Evolutionary conservation across 2,113 vertebrate species (phyloP), one percentile per base, ranked within the genome.

Genomic region (Pelecanus crispus): DNA sequence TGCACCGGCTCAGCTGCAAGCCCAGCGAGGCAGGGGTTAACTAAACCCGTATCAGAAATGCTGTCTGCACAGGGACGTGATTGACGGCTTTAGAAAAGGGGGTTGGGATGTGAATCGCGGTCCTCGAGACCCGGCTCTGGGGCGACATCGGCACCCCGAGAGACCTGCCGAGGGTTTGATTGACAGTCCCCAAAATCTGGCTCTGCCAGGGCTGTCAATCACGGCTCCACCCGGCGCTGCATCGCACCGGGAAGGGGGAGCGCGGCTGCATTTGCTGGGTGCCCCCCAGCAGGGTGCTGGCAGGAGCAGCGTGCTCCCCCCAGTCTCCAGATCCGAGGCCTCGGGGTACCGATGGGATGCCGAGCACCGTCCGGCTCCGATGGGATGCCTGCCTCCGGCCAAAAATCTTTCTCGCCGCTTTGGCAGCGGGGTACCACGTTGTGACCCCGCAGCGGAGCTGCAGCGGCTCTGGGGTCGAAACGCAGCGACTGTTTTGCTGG

Each of bases 391-490:
- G 13, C 7, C 6, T 16, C 47, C 56, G 58, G 12, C 32, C 22
- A 38, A 72, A 28, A 32, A 28, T 10, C 59, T 22, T 28, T 86
- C 65, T 34, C 63, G 28, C 49, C 4, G 0, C 47, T 68, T 47
- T 52, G 62, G n/a, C 62, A 58, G 50, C 0, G 3, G 34, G 10
- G 55, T 36, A 4, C 55, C 11, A 0, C 2, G 1, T 0, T 74
- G 38, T 38, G 32, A 52, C 52, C 29, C 38, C 26, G 2, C 38
- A 13, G 7, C 0, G 7, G 47, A 11, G 6, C 53, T 40, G 17
- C 55, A 28, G 38, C 2, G 2, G 17, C 9, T 11, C 68, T 1
- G 32, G 74, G 80, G 18, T 59, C n/a, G 65, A 61, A 38, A 34
- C 2, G 0, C 28, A 8, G 58, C 1, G 6, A 34, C 34, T 31